Evolutionary conservation across 2,113 vertebrate species (phyloP), one percentile per base, ranked within the genome.

Genomic region (Mormyrus iriodes): DNA sequence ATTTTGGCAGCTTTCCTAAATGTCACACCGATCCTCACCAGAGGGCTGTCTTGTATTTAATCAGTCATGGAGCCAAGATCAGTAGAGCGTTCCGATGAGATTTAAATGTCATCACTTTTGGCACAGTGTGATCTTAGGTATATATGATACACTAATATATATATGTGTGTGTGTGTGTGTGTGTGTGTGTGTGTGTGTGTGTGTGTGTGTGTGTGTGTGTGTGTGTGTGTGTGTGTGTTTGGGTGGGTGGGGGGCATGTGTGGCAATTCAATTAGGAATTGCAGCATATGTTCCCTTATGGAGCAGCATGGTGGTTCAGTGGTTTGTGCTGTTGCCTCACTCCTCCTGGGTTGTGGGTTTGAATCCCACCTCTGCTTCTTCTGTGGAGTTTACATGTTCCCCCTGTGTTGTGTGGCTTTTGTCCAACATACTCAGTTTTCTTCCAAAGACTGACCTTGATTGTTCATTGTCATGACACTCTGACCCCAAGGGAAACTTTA

Each of bases 401-500:
- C 10, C 3, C n/a, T 58, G 21, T 69, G 10, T 69, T 13, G 10
- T 69, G 61, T 13, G n/a, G 27, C 61, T 31, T 31, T 69, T 31
- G n/a, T 69, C n/a, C 27, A 31, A 10, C n/a, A 4, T 69, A n/a
- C 61, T 65, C n/a, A 27, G n/a, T 27, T 65, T 65, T 27, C 10
- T 31, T 27, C 61, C 61, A 31, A 69, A 69, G 61, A 13, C 82
- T 95, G 92, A 94, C 94, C 95, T 95, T 95, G 94, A 95, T 94
- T 93, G 93, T 95, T 96, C 61, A 69, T 46, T 69, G 61, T n/a
- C 13, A 0, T 69, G 9, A 31, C 95, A 93, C 96, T 95, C 94
- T 96, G 95, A 97, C 95, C 95, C 94, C 79, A 91, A 87, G 88
- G 91, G 95, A 95, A 96, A 96, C 94, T 91, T 89, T 94, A 96